These are phyloP conservation scores for Callithrix jacchus DNA, from an alignment of 2,113 vertebrate species.

Conservation along the genomic window DNA sequence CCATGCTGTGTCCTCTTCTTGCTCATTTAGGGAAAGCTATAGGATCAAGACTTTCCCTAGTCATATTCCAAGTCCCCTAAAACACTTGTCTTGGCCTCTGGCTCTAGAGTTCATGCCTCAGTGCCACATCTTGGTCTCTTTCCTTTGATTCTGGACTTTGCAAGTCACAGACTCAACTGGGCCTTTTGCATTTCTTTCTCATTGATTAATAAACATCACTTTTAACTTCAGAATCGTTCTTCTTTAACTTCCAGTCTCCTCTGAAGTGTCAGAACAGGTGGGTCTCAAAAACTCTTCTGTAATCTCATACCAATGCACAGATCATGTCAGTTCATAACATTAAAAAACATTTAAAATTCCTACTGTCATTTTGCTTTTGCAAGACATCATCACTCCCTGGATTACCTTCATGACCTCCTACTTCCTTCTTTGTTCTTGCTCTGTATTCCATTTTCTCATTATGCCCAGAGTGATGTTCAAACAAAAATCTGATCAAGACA, in stretches of 20 bases:
- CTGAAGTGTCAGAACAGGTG: neutral
- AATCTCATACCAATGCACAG: neutral
- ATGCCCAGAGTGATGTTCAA: neutral
- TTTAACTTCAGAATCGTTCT: neutral
- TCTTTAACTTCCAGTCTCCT: neutral
- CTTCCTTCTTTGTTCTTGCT: neutral
- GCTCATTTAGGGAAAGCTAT: neutral
- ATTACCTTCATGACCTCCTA: accelerated
- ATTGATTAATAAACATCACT: neutral
- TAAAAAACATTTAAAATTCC: neutral
- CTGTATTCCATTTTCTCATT: neutral
- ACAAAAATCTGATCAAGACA: neutral
- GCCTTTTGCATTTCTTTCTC: neutral
- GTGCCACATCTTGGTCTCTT: neutral
- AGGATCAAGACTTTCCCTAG: neutral
- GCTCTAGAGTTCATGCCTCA: neutral
- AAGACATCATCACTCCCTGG: neutral
- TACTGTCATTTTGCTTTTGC: neutral
- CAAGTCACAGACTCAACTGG: neutral
- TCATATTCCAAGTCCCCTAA: neutral
- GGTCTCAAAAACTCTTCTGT: neutral
- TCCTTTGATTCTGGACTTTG: neutral
- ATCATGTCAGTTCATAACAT: neutral
- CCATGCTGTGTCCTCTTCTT: neutral
- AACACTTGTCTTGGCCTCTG: neutral